Conservation (phyloP, 2,888 invertebrate species). For the Tolmerus cingulatus region DNA sequence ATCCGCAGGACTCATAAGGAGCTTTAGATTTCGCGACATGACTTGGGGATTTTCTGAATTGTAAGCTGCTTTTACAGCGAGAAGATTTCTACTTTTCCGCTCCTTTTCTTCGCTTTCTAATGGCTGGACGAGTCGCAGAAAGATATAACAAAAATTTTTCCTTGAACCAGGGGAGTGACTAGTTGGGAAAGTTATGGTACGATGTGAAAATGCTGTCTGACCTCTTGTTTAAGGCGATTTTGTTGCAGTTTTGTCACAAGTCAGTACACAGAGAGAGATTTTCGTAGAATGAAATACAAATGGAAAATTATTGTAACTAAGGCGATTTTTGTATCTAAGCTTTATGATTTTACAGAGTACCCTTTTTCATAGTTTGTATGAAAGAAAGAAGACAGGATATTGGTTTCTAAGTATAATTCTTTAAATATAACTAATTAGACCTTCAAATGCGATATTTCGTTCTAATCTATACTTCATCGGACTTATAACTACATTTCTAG, state of each 20-base stretch:
- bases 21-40: constrained; percentile 4
- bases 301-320: not conserved
- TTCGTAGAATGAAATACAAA: not conserved
- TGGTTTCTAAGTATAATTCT: too few species aligned
- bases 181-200: not conserved
- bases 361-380: not conserved
- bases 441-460: too few species aligned
- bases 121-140: not conserved
- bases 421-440: too few species aligned
- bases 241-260: not conserved
- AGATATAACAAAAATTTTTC: not conserved
- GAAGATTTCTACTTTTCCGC: constrained; percentile 18
- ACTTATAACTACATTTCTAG: too few species aligned
- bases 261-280: not conserved
- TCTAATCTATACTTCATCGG: too few species aligned
- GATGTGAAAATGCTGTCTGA: not conserved
- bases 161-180: not conserved
- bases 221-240: not conserved
- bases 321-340: not conserved
- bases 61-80: constrained; percentile 25
- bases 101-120: constrained; percentile 1
- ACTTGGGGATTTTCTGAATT: constrained; percentile 13
- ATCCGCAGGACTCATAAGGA: not conserved
- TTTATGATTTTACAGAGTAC: not conserved
- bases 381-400: too few species aligned